These are phyloP conservation scores for Morbakka virulenta DNA, from an alignment of 30 jellyfish, hydroid and myxozoan species.

Conservation along the genomic window DNA sequence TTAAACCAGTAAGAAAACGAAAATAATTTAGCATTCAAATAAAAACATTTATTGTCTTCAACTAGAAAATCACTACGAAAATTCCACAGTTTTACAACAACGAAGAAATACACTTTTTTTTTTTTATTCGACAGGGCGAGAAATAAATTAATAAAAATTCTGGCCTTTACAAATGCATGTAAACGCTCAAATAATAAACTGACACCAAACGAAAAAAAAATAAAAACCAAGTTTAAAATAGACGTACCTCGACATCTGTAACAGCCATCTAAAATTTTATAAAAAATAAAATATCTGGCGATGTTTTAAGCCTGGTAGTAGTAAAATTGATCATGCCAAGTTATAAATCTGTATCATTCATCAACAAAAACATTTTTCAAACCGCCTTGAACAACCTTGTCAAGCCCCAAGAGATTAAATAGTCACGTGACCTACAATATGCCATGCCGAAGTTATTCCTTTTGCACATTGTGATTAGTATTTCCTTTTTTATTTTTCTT, in stretches of 20 bases:
- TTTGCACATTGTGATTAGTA: too few relatives aligned
- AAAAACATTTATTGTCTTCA: too few relatives aligned
- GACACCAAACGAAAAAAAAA: too few relatives aligned
- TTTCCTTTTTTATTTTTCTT: too few relatives aligned
- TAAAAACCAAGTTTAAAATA: not conserved
- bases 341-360: conserved; percentile 50
- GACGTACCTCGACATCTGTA: not conserved
- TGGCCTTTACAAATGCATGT: not conserved
- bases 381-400: conserved; percentile 47
- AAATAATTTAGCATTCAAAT: too few relatives aligned
- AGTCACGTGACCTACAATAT: conserved; percentile 55
- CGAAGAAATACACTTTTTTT: too few relatives aligned
- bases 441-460: not conserved
- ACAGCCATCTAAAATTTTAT: not conserved
- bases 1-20: too few relatives aligned
- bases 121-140: too few relatives aligned
- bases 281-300: not conserved
- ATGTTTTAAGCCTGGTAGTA: not conserved
- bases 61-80: too few relatives aligned
- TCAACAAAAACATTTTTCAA: conserved; percentile 37
- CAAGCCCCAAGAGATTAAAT: conserved; percentile 45
- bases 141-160: not conserved
- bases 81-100: too few relatives aligned
- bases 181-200: too few relatives aligned
- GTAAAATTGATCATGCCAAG: conserved; percentile 4